These are phyloP conservation scores for Probosciger aterrimus DNA, from an alignment of 2,113 vertebrate species.

Conservation along the genomic window DNA sequence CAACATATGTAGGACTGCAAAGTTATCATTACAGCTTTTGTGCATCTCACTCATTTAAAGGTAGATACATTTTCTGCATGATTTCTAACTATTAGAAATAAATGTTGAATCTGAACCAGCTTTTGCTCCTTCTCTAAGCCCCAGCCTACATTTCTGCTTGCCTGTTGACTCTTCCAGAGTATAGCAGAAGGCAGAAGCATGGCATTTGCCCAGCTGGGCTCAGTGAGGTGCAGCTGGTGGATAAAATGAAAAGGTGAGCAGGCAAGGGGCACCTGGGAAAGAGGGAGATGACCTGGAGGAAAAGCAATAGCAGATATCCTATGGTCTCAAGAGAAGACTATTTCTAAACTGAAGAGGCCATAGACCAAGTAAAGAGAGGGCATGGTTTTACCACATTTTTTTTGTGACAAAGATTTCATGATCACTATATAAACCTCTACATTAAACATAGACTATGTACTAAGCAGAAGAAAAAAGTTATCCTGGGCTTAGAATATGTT, in stretches of 20 bases:
- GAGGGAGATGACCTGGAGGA: fast-evolving
- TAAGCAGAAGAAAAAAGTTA: background rate
- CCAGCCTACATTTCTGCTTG: background rate
- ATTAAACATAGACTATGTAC: background rate
- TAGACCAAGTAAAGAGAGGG: background rate
- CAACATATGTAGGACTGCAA: background rate
- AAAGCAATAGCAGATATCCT: background rate
- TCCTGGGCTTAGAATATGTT: background rate
- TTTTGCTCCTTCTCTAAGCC: background rate
- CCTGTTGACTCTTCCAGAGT: background rate
- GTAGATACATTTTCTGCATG: background rate
- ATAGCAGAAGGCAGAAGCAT: background rate
- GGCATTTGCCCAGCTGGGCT: background rate
- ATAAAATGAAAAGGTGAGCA: background rate
- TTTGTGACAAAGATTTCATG: background rate
- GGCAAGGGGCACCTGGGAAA: background rate
- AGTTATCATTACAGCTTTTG: background rate
- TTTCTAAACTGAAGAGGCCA: background rate
- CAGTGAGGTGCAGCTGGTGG: background rate
- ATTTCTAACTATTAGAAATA: background rate
- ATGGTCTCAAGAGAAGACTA: background rate
- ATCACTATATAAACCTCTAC: background rate
- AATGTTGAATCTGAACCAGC: background rate
- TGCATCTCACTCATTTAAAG: background rate
- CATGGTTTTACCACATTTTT: background rate